Conservation (phyloP, 2,797 vertebrate species). For the Pipistrellus pygmaeus region DNA sequence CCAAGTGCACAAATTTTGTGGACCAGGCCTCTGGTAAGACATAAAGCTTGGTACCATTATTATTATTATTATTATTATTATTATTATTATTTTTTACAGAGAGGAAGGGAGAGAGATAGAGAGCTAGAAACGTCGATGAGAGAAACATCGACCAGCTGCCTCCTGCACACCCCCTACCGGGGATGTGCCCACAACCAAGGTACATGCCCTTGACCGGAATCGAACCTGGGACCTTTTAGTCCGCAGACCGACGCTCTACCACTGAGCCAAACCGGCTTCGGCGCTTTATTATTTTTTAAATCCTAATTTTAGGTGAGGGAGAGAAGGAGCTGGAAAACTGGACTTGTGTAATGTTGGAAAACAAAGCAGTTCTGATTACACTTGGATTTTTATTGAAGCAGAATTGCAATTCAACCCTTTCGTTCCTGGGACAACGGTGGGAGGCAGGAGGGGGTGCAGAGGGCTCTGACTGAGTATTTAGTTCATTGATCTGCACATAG, state of each 20-base stretch:
- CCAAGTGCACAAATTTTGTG: too few relatives aligned
- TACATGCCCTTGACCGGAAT: too few relatives aligned
- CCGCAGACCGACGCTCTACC: too few relatives aligned
- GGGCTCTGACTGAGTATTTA: background rate
- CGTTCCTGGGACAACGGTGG: background rate
- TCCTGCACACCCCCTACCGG: too few relatives aligned
- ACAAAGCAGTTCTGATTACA: background rate
- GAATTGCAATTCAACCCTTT: background rate
- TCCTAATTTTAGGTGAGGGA: background rate
- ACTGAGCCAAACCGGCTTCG: too few relatives aligned
- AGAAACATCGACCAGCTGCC: too few relatives aligned
- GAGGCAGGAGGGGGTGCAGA: background rate
- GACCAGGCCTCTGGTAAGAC: background rate
- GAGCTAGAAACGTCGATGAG: too few relatives aligned
- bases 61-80: slow-evolving; percentile 15
- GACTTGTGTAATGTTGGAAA: background rate
- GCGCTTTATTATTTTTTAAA: background rate
- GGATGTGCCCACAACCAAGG: too few relatives aligned
- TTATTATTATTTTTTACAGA: slow-evolving; percentile 34
- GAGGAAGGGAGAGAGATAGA: too few relatives aligned
- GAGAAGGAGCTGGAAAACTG: slow-evolving; percentile 24
- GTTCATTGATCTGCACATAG: background rate
- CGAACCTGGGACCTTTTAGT: too few relatives aligned
- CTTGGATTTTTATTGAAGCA: background rate
- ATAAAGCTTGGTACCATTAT: slow-evolving; percentile 8